These are phyloP conservation scores for Leptogaster cylindrica DNA, from an alignment of 2,888 invertebrate species.

Conservation along the genomic window DNA sequence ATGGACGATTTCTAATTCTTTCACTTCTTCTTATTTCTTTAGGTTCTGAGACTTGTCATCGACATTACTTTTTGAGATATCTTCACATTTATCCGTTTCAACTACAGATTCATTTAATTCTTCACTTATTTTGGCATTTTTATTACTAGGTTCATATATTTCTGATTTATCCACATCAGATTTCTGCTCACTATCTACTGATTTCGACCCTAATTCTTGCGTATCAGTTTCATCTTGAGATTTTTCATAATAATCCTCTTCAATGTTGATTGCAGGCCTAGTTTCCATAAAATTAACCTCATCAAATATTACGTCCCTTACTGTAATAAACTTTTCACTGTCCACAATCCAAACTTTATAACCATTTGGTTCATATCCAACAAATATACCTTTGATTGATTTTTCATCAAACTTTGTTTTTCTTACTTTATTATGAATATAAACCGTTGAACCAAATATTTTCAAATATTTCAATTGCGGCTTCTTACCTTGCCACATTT, in stretches of 20 bases:
- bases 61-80: neutral
- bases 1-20: too few species aligned
- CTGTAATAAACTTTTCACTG: conserved; percentile 51
- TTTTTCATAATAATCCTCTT: conserved; percentile 21
- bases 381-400: conserved; percentile 54
- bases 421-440: conserved; percentile 52
- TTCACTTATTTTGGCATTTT: neutral
- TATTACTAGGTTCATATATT: neutral
- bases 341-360: conserved; percentile 55
- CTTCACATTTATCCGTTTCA: conserved; percentile 17
- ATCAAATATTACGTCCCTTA: conserved; percentile 55
- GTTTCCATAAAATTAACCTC: conserved; percentile 52
- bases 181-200: conserved; percentile 3
- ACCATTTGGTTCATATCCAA: conserved; percentile 54
- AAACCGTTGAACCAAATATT: conserved; percentile 55
- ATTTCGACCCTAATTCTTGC: conserved; percentile 20
- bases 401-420: conserved; percentile 54
- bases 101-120: neutral
- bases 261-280: neutral
- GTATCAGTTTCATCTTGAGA: conserved; percentile 1
- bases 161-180: neutral
- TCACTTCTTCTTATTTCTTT: too few species aligned
- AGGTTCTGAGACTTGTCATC: neutral
- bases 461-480: conserved; percentile 53
- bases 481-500: conserved; percentile 56